Conservation (phyloP, 2,113 vertebrate genomes). For the Columba livia region DNA sequence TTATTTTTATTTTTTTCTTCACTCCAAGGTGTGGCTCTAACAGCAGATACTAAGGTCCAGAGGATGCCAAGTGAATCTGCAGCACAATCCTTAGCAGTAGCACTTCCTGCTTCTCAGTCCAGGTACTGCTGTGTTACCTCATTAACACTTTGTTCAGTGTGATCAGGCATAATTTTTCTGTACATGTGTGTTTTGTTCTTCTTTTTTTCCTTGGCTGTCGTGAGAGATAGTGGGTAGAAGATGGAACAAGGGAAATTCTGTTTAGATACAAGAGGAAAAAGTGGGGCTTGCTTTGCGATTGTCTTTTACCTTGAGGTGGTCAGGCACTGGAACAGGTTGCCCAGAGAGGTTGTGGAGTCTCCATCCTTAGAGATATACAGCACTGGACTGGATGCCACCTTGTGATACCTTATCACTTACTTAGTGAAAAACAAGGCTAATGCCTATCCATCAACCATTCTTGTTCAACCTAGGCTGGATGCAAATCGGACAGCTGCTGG, state of each 20-base stretch:
- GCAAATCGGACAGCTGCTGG: conserved; percentile 83
- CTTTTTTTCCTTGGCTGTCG: neutral
- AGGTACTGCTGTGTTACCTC: conserved; percentile 75
- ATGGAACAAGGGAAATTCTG: neutral
- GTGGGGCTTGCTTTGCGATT: neutral
- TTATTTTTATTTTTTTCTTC: neutral
- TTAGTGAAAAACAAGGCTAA: neutral
- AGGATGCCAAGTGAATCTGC: conserved; percentile 94
- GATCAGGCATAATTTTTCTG: neutral
- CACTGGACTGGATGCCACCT: neutral
- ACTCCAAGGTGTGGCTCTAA: conserved; percentile 87
- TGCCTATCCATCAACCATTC: neutral
- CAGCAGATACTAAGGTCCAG: conserved; percentile 93
- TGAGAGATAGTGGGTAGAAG: neutral
- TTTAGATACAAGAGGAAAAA: neutral
- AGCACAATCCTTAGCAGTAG: conserved; percentile 87
- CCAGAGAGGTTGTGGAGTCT: neutral
- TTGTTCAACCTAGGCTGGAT: conserved; percentile 78
- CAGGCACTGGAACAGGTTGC: neutral
- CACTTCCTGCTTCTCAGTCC: conserved; percentile 87
- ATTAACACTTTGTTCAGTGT: neutral
- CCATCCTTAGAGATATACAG: neutral
- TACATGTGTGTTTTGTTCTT: fast-evolving
- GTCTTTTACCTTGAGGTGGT: neutral
- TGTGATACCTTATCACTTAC: neutral